These are phyloP conservation scores for Cenopis cana DNA, from an alignment of 2,888 invertebrate species.

Conservation along the genomic window DNA sequence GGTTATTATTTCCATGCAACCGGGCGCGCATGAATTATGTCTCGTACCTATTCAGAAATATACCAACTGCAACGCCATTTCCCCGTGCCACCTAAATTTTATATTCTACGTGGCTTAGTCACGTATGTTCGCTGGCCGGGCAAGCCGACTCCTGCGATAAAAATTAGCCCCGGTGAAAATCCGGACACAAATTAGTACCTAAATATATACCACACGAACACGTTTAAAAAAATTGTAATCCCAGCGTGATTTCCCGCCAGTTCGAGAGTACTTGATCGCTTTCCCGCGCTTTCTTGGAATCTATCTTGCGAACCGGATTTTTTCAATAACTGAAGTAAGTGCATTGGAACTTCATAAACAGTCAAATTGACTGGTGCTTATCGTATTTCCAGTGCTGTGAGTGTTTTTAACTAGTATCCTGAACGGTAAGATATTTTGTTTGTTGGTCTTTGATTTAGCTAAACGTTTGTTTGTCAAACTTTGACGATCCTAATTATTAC, in stretches of 20 bases:
- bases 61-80: slow-evolving; percentile 66
- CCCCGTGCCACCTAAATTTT: slow-evolving; percentile 75
- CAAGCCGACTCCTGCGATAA: slow-evolving; percentile 68
- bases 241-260: slow-evolving; percentile 54
- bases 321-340: slow-evolving; percentile 72
- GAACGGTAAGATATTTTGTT: slow-evolving; percentile 21
- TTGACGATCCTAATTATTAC: slow-evolving; percentile 65
- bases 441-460: slow-evolving; percentile 14
- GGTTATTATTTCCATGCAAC: slow-evolving; percentile 61
- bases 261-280: slow-evolving; percentile 50
- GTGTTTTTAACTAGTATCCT: slow-evolving; percentile 46
- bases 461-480: slow-evolving; percentile 56
- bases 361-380: slow-evolving; percentile 52
- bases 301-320: slow-evolving; percentile 63
- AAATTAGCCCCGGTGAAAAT: slow-evolving; percentile 63
- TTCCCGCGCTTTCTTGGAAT: slow-evolving; percentile 67
- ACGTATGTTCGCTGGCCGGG: slow-evolving; percentile 74
- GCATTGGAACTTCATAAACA: slow-evolving; percentile 59
- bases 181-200: slow-evolving; percentile 54
- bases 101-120: slow-evolving; percentile 78
- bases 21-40: slow-evolving; percentile 61
- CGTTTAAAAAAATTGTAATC: slow-evolving; percentile 46
- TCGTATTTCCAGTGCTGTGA: slow-evolving; percentile 55
- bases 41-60: slow-evolving; percentile 73
- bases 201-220: slow-evolving; percentile 54